These are phyloP conservation scores for Microtus montanus DNA, from an alignment of 2,113 vertebrate genomes.

Conservation along the genomic window DNA sequence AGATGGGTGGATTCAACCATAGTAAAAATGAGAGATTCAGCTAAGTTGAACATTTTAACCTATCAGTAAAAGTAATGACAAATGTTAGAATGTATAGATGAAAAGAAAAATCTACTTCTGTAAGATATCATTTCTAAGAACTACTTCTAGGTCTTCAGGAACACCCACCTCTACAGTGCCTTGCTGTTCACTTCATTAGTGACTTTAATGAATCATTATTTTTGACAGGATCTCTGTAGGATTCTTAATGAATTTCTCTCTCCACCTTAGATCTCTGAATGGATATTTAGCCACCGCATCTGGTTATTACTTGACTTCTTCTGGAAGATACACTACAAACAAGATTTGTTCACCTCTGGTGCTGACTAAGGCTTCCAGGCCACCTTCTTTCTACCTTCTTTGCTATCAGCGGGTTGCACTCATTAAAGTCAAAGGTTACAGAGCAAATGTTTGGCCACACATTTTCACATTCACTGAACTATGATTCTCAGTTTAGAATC, in stretches of 20 bases:
- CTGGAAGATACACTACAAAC: not conserved
- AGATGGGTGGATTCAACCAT: not conserved
- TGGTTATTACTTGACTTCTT: conserved; percentile 29
- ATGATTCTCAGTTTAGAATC: conserved; percentile 53
- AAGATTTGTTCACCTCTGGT: conserved; percentile 28
- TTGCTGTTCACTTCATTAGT: conserved; percentile 19
- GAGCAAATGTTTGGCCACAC: conserved; percentile 56
- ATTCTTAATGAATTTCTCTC: not conserved
- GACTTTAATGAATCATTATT: not conserved
- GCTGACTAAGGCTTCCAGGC: not conserved
- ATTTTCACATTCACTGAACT: conserved; percentile 53
- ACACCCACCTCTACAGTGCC: not conserved
- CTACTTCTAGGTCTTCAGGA: not conserved
- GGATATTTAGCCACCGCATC: conserved; percentile 14
- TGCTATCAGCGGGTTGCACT: not conserved
- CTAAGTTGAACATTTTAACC: not conserved
- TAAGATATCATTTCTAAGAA: conserved; percentile 30
- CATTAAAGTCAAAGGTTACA: conserved; percentile 51
- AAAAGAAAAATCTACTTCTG: conserved; percentile 11
- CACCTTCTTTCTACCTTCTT: not conserved
- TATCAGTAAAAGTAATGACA: conserved; percentile 34
- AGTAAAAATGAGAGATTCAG: not conserved
- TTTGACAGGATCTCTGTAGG: not conserved
- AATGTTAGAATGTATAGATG: not conserved
- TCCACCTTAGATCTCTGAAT: conserved; percentile 13